Conservation (phyloP, 2,888 invertebrate species). For the Apodemia mormo region DNA sequence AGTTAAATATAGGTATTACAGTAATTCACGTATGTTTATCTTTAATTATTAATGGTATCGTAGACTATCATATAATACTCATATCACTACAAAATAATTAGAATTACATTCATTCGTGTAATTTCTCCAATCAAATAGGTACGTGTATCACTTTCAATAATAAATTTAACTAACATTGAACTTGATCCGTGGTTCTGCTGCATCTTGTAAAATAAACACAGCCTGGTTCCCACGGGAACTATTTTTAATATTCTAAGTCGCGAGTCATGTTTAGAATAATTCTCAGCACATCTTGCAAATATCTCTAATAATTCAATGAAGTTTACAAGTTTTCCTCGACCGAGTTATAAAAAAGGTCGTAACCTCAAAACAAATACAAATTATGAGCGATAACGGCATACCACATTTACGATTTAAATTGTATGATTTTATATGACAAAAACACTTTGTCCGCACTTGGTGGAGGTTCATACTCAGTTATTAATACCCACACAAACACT, state of each 20-base stretch:
- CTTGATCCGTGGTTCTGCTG: not conserved
- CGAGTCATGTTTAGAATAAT: not conserved
- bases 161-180: not conserved
- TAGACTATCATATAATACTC: too few species aligned
- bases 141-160: too few species aligned
- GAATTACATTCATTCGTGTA: too few species aligned
- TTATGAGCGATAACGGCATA: slow-evolving; percentile 9
- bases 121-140: too few species aligned
- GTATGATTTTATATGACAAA: not conserved
- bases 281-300: slow-evolving; percentile 17
- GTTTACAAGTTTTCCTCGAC: slow-evolving; percentile 26
- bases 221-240: not conserved
- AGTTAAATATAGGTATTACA: too few species aligned
- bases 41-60: too few species aligned
- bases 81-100: too few species aligned
- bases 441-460: not conserved
- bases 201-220: not conserved
- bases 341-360: slow-evolving; percentile 22
- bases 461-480: not conserved
- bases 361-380: slow-evolving; percentile 20
- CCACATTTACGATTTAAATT: not conserved
- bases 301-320: slow-evolving; percentile 23
- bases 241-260: not conserved
- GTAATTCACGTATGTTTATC: too few species aligned
- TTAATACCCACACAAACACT: not conserved